Conservation (phyloP, 2,797 vertebrate genomes). For the Hypotaenidia okinawae region DNA sequence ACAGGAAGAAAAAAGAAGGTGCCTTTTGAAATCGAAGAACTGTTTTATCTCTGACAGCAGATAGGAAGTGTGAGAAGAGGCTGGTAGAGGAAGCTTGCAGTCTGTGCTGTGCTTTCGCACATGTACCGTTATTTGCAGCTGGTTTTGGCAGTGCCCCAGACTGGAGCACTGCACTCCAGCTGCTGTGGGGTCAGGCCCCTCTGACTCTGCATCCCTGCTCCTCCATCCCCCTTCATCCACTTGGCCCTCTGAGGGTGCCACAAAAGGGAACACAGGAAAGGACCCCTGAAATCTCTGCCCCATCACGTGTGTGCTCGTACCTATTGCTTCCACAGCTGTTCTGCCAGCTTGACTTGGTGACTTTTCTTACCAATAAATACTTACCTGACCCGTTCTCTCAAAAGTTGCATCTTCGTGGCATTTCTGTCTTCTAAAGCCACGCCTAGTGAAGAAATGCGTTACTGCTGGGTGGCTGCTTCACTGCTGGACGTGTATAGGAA, state of each 20-base stretch:
- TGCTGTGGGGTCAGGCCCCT: background rate
- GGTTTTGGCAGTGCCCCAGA: fast-evolving
- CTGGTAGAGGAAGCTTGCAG: background rate
- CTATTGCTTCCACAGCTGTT: background rate
- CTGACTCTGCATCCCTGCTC: background rate
- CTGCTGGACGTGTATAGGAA: background rate
- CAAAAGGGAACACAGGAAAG: background rate
- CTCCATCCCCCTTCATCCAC: background rate
- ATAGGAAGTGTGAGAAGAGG: background rate
- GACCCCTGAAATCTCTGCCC: background rate
- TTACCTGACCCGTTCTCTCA: background rate
- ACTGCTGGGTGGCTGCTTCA: background rate
- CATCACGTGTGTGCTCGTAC: fast-evolving
- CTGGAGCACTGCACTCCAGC: background rate
- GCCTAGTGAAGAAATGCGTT: background rate
- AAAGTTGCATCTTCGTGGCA: background rate
- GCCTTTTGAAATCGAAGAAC: background rate
- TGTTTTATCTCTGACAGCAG: background rate
- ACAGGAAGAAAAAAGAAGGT: background rate
- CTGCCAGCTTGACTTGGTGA: background rate
- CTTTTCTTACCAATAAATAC: background rate
- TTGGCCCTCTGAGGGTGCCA: background rate
- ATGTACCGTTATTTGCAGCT: background rate
- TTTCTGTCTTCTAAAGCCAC: background rate
- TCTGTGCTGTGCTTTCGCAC: background rate